Percentiles rank a stretch among this genome's conserved stretches.
Conservation (phyloP, 1,140 invertebrate species). For the Cardiocondyla obscurior region DNA sequence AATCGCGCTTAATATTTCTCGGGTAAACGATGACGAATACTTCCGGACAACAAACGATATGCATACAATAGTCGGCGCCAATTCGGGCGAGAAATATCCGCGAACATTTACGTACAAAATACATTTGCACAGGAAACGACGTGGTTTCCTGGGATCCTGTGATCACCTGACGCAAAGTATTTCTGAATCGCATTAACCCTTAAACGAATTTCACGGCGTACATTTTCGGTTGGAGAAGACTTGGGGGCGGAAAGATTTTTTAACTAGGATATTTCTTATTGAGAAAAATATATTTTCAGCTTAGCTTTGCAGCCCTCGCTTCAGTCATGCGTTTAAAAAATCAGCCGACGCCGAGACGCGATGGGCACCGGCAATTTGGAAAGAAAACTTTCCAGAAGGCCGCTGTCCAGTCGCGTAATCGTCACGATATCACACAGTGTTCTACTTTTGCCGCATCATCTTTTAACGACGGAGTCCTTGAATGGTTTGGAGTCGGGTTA, state of each 20-base stretch:
- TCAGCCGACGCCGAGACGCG: not conserved
- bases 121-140: not conserved
- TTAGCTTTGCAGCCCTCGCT: too few species aligned
- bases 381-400: constrained; percentile 65
- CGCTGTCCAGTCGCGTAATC: not conserved
- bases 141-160: not conserved
- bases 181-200: not conserved
- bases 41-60: not conserved
- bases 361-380: not conserved
- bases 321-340: not conserved
- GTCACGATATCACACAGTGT: not conserved
- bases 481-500: not conserved
- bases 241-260: too few species aligned
- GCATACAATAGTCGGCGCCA: not conserved
- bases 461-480: not conserved
- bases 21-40: not conserved
- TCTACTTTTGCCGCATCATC: not conserved
- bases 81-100: not conserved
- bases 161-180: not conserved
- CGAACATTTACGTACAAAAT: not conserved
- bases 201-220: not conserved
- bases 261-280: too few species aligned
- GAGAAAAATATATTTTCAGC: too few species aligned
- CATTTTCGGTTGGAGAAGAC: not conserved
- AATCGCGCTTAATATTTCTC: not conserved